Base-by-base conservation (phyloP, 2,888 invertebrate genomes). In the Nebria brevicollis region DNA sequence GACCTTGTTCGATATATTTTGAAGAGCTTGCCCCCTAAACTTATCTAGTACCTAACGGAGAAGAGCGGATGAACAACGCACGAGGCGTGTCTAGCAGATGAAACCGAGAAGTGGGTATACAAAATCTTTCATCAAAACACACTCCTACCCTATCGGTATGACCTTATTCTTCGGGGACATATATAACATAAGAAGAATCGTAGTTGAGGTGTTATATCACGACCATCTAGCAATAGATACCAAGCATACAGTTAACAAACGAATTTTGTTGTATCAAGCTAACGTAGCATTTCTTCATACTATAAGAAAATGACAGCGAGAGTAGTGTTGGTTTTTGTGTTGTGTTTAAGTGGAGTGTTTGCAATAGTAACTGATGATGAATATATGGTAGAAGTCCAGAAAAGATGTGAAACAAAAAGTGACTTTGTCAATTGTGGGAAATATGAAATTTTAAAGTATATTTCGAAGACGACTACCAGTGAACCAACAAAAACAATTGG, bases 341-440 rank as follows among this genome's bases (percentile, higher is more conserved):
- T 81, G 66, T 81, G 81, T 72, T 15, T 66, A 70, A 66, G 81
- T 81, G 81, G 41, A 66, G 76, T 73, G 77, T 65, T 81, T 54
- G 76, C 81, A 15, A 65, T 54, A 25, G 54, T 54, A 54, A 54
- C 54, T 11, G 54, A 54, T 13, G 81, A 81, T 65, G 81, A 81
- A 72, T 81, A 81, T 66, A 72, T 81, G 15, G 65, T 66, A 65
- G 81, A 81, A 77, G 66, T 77, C 11, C 77, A 66, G 15, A 72
- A 77, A 15, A 72, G 72, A 65, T 81, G 81, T 72, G 72, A 72
- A 66, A 41, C 66, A 1, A 76, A 73, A 65, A 76, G 81, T 81
- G 81, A 81, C 43, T 26, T 81, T 68, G 42, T 66, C 42, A 72
- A 76, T n/a, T 81, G 81, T 42, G 81, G 81, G 25, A 81, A 81